Conservation (phyloP, 2,797 vertebrate genomes). For the Lacerta viridis region DNA sequence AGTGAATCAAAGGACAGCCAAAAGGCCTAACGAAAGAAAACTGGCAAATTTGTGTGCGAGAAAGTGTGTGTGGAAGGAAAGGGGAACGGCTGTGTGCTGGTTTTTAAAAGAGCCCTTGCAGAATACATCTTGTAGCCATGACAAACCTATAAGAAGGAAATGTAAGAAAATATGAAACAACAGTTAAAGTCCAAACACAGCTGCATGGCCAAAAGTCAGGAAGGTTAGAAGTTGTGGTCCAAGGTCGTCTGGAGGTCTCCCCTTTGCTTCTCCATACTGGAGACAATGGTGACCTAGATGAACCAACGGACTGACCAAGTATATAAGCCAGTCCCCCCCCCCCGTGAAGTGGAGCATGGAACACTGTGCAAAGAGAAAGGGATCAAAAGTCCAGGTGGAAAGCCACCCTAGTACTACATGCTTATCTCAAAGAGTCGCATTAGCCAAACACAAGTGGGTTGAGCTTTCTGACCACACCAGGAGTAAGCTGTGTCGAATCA, state of each 20-base stretch:
- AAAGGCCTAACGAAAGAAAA: not conserved
- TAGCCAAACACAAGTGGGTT: not conserved
- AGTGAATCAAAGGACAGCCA: not conserved
- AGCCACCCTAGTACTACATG: not conserved
- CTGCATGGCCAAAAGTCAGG: too few species aligned
- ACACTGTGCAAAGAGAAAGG: not conserved
- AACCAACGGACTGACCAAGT: too few species aligned
- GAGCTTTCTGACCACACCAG: not conserved
- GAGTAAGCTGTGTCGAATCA: not conserved
- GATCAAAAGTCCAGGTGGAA: constrained; percentile 8
- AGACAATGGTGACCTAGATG: too few species aligned
- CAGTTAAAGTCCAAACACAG: too few species aligned
- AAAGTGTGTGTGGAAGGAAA: not conserved
- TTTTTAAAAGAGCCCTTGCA: not conserved
- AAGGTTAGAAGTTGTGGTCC: too few species aligned
- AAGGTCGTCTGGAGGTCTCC: too few species aligned
- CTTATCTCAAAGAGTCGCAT: not conserved
- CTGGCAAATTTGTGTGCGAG: too few species aligned
- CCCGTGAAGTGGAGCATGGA: not conserved
- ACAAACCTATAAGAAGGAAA: not conserved
- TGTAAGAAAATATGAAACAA: too few species aligned
- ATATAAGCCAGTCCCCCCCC: too few species aligned
- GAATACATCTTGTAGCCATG: too few species aligned
- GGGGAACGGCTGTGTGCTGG: too few species aligned
- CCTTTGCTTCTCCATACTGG: too few species aligned